phyloP scores from a whole-genome alignment of 2,113 vertebrate genomes.

The Physeter macrocephalus region DNA sequence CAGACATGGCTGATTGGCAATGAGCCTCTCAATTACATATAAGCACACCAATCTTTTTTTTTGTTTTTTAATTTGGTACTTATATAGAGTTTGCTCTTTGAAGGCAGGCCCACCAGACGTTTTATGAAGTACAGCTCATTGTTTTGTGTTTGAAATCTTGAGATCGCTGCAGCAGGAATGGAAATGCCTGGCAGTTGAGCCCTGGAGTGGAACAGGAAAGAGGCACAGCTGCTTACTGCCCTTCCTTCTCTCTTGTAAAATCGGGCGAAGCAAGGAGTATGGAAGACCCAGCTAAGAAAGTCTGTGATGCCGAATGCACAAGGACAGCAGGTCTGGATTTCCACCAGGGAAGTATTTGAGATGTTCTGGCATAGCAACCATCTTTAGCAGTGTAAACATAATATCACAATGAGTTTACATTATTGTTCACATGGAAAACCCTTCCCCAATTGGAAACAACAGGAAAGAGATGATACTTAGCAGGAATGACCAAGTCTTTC shows the following conservation, averaged over 20 bases:
- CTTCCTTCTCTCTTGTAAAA: neutral
- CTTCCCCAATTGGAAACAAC: neutral
- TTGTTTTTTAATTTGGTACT: neutral
- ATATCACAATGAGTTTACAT: neutral
- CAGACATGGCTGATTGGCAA: conserved; percentile 19
- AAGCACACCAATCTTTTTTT: neutral
- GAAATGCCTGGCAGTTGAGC: neutral
- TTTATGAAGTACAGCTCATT: neutral
- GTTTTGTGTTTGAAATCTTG: conserved; percentile 13
- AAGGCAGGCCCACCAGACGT: neutral
- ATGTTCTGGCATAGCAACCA: neutral
- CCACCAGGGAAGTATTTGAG: neutral
- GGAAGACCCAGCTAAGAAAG: neutral
- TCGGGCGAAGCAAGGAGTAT: neutral
- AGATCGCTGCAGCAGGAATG: neutral
- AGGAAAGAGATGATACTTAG: neutral
- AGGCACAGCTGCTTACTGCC: neutral
- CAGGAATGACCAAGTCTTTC: neutral
- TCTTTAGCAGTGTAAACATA: neutral
- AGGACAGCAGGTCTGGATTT: neutral
- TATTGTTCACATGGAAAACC: neutral
- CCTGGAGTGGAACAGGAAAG: neutral
- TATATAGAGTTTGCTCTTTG: conserved; percentile 24
- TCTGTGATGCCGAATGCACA: neutral
- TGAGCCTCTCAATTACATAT: conserved; percentile 32